These are phyloP conservation scores for Notodonta ziczac DNA, from an alignment of 2,888 invertebrate species.

Conservation along the genomic window DNA sequence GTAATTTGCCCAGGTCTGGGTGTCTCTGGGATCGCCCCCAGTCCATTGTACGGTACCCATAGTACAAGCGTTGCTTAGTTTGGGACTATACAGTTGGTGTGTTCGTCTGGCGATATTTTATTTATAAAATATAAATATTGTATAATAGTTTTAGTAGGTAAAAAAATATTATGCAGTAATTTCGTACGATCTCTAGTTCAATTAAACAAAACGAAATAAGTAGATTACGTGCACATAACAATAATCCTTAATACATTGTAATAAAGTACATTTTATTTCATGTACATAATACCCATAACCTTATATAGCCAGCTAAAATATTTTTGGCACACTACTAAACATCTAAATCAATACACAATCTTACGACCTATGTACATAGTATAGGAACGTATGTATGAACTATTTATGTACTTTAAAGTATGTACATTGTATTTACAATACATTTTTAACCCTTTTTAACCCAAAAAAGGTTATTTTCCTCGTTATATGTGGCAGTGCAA, in stretches of 20 bases:
- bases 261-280: conserved; percentile 28
- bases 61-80: too few relatives aligned
- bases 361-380: conserved; percentile 59
- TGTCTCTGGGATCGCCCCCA: too few relatives aligned
- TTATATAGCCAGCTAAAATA: conserved; percentile 57
- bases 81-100: too few relatives aligned
- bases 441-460: not conserved
- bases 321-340: conserved; percentile 74
- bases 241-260: conserved; percentile 19
- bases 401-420: conserved; percentile 45
- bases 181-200: not conserved
- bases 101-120: too few relatives aligned
- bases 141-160: too few relatives aligned
- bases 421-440: conserved; percentile 45
- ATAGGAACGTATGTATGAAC: conserved; percentile 63
- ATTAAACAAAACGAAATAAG: conserved; percentile 2
- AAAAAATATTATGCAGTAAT: not conserved
- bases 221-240: conserved; percentile 11
- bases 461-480: not conserved
- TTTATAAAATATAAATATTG: too few relatives aligned
- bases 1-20: too few relatives aligned
- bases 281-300: conserved; percentile 49
- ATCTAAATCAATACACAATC: conserved; percentile 56
- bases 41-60: too few relatives aligned
- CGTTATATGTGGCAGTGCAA: not conserved